Conservation (phyloP, 2,113 vertebrate species). For the Nestor notabilis region DNA sequence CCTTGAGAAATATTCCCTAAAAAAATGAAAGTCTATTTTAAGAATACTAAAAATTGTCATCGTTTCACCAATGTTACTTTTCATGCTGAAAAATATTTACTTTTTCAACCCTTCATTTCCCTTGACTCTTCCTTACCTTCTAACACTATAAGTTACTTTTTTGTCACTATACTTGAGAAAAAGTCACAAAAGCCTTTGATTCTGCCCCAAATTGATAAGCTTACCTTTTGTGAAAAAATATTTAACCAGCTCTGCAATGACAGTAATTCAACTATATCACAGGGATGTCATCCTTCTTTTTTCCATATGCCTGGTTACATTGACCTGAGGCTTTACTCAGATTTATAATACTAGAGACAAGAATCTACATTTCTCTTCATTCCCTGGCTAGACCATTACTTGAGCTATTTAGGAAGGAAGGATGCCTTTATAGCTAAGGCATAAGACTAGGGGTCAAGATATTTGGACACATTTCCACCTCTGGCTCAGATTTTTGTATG, state of each 20-base stretch:
- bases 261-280: not conserved
- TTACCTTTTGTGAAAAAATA: not conserved
- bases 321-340: slow-evolving; percentile 17
- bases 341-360: not conserved
- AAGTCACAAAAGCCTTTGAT: not conserved
- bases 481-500: not conserved
- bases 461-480: not conserved
- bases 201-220: not conserved
- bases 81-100: not conserved
- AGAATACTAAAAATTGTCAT: not conserved
- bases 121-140: not conserved
- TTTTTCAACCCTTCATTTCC: not conserved
- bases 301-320: not conserved
- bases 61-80: not conserved
- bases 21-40: not conserved
- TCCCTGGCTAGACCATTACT: not conserved
- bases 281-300: not conserved
- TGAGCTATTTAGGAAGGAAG: not conserved
- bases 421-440: not conserved
- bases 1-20: not conserved
- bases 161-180: not conserved
- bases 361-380: not conserved
- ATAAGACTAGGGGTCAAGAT: not conserved
- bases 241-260: not conserved
- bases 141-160: not conserved